phyloP scores from a whole-genome alignment of 2,888 invertebrate species.

The Orchestes rusci region DNA sequence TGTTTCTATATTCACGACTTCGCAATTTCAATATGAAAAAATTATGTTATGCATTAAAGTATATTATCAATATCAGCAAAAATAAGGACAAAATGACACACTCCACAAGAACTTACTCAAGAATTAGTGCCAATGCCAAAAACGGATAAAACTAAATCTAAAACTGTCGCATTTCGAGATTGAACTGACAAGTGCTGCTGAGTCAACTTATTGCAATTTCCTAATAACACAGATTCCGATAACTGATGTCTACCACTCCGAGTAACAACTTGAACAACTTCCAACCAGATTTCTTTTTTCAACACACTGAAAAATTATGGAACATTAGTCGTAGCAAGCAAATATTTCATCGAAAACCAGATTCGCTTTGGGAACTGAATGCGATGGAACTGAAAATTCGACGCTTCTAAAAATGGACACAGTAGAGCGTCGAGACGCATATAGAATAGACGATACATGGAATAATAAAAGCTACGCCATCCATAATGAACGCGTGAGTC shows the following conservation, averaged over 20 bases:
- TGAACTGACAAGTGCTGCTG: slow-evolving; percentile 34
- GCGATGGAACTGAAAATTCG: slow-evolving; percentile 27
- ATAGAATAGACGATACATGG: slow-evolving; percentile 31
- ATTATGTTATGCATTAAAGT: too few species aligned
- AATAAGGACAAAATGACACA: slow-evolving; percentile 11
- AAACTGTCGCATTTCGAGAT: slow-evolving; percentile 32
- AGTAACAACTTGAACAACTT: neutral
- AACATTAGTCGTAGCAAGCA: slow-evolving; percentile 2
- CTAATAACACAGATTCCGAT: slow-evolving; percentile 25
- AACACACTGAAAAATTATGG: slow-evolving; percentile 11
- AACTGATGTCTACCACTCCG: slow-evolving; percentile 2
- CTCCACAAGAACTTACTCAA: slow-evolving; percentile 32
- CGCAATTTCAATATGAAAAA: too few species aligned
- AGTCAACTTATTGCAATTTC: slow-evolving; percentile 30
- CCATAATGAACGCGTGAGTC: too few species aligned
- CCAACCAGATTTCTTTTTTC: slow-evolving; percentile 24
- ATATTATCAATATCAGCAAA: too few species aligned
- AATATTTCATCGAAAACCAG: slow-evolving; percentile 7
- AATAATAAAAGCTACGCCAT: slow-evolving; percentile 27
- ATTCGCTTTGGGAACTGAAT: slow-evolving; percentile 14
- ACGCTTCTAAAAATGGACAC: slow-evolving; percentile 42
- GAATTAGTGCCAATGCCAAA: slow-evolving; percentile 38
- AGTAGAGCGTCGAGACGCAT: slow-evolving; percentile 33
- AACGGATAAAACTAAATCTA: slow-evolving; percentile 35
- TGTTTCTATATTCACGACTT: too few species aligned